A percentile compares a stretch with the other conserved stretches of the same genome.
Conservation (phyloP, 2,113 vertebrate species). For the Dromaius novaehollandiae region DNA sequence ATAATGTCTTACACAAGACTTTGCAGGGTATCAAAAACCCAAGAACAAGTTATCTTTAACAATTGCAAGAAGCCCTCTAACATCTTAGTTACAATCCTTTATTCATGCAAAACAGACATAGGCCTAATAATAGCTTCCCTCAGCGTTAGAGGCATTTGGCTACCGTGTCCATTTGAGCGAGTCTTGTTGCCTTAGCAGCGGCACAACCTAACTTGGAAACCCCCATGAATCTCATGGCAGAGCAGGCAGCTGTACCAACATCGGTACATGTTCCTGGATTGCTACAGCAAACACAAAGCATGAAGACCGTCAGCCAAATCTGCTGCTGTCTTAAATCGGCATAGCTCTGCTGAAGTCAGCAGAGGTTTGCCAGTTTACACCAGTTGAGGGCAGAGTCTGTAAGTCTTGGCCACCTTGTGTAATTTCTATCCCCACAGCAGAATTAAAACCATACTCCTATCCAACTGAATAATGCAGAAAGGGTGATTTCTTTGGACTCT, state of each 20-base stretch:
- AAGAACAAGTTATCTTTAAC: neutral
- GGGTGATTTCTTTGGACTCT: neutral
- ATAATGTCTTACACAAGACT: neutral
- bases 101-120: neutral
- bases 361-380: neutral
- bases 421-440: neutral
- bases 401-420: neutral
- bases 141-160: neutral
- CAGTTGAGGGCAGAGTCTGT: neutral
- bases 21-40: neutral
- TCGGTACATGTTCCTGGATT: too few relatives aligned
- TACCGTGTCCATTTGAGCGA: neutral
- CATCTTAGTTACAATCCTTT: neutral
- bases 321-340: accelerated
- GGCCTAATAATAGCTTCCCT: neutral
- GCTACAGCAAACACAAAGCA: too few relatives aligned
- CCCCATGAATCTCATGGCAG: neutral
- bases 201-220: neutral
- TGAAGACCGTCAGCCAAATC: neutral
- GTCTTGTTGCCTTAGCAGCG: neutral
- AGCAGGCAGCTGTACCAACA: neutral
- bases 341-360: accelerated
- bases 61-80: neutral
- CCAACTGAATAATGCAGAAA: neutral
- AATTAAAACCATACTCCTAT: neutral